A percentile compares a stretch with the other conserved stretches of the same genome.
phyloP scores from a whole-genome alignment of 2,113 vertebrate species.

The Myotis davidii region DNA sequence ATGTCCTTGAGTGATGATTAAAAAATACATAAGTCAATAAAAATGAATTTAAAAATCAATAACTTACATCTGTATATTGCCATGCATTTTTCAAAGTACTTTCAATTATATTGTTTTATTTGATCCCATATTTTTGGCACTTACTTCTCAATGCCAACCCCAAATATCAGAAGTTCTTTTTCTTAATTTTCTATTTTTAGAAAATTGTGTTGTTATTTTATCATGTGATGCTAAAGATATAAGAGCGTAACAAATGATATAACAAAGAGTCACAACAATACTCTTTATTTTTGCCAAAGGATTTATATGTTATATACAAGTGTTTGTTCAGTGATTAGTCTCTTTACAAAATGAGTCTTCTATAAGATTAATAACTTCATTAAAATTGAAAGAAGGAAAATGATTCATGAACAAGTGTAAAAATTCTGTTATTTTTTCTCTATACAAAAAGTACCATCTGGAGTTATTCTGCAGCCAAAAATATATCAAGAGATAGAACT shows the following conservation, averaged over 20 bases:
- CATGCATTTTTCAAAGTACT: conserved; percentile 20
- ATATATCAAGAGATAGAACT: conserved; percentile 28
- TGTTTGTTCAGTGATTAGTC: background rate
- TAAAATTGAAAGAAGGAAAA: conserved; percentile 63
- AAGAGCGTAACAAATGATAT: background rate
- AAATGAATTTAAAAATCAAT: conserved; percentile 30
- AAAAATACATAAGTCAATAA: background rate
- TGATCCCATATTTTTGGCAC: conserved; percentile 6
- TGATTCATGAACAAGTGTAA: conserved; percentile 43
- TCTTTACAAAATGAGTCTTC: conserved; percentile 35
- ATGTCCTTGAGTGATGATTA: background rate
- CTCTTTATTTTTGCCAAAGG: background rate
- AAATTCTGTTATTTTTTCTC: conserved; percentile 6
- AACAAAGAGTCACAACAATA: conserved; percentile 12
- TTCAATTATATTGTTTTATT: conserved; percentile 20
- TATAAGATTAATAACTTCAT: conserved; percentile 54
- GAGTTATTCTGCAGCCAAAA: conserved; percentile 69
- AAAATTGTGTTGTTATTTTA: conserved; percentile 43
- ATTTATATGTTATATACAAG: background rate
- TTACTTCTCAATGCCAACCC: conserved; percentile 5
- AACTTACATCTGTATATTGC: background rate
- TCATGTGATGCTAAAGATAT: background rate
- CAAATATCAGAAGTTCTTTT: conserved; percentile 35
- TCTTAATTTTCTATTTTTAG: conserved; percentile 34
- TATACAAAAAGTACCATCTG: conserved; percentile 68